A percentile compares a stretch with the other conserved stretches of the same genome.
Conservation (phyloP, 2,113 vertebrate genomes). For the Asarcornis scutulata region DNA sequence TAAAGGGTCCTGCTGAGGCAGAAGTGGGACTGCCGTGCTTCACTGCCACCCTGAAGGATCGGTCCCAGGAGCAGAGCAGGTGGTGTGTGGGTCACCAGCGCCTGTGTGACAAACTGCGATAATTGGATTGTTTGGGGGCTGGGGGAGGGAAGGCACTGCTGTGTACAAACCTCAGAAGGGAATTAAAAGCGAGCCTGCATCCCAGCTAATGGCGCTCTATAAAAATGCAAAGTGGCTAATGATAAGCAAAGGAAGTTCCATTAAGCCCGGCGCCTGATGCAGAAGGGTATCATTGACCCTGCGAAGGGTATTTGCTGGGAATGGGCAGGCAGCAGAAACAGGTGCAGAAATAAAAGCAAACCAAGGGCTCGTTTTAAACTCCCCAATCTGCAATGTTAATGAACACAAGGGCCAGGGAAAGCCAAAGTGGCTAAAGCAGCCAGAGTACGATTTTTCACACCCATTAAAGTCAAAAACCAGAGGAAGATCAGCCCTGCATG, state of each 20-base stretch:
- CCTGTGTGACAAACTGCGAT: conserved; percentile 53
- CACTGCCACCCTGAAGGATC: background rate
- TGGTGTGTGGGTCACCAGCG: background rate
- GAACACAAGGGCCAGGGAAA: background rate
- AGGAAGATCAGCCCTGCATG: background rate
- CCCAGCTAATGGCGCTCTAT: conserved; percentile 10
- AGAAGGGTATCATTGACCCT: conserved; percentile 12
- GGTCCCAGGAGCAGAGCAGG: background rate
- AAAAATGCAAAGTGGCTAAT: conserved; percentile 48
- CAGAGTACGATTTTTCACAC: accelerated
- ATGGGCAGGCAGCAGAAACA: conserved; percentile 37
- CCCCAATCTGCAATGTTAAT: conserved; percentile 36
- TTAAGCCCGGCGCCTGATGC: background rate
- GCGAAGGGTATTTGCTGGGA: background rate
- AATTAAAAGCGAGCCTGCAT: conserved; percentile 43
- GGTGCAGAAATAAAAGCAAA: conserved; percentile 54
- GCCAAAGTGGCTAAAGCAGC: background rate
- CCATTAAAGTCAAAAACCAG: background rate
- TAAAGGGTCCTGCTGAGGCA: background rate
- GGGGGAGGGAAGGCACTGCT: background rate
- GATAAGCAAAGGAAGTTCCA: conserved; percentile 44
- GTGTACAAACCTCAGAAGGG: conserved; percentile 33
- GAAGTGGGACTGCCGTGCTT: background rate
- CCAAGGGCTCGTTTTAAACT: background rate
- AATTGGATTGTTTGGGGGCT: conserved; percentile 51